phyloP scores from a whole-genome alignment of 2,113 vertebrate genomes.

The Erinaceus europaeus region DNA sequence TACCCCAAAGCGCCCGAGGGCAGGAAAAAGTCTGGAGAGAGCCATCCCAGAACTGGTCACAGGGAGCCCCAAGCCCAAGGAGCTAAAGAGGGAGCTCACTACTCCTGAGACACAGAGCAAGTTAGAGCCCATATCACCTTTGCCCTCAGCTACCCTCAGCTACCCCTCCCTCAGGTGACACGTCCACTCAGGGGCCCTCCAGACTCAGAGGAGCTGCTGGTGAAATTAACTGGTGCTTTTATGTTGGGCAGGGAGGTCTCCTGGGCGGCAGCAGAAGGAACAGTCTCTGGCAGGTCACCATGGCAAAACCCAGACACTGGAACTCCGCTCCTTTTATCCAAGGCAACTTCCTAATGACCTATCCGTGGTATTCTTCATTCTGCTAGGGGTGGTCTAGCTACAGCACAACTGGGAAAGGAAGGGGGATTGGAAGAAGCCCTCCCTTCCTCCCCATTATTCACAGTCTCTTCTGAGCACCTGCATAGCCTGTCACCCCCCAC shows the following conservation, averaged over 20 bases:
- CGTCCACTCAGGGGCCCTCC: neutral
- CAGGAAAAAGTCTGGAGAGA: conserved; percentile 6
- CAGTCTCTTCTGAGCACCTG: too few relatives aligned
- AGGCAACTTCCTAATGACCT: too few relatives aligned
- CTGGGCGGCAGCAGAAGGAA: neutral
- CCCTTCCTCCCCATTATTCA: too few relatives aligned
- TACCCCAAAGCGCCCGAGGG: neutral
- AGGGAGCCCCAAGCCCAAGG: neutral
- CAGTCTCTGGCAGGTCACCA: neutral
- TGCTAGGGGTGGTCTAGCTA: neutral
- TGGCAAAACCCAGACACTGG: neutral
- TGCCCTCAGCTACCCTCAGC: too few relatives aligned
- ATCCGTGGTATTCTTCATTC: neutral
- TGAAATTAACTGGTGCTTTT: neutral
- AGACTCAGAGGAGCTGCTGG: neutral
- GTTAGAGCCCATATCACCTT: too few relatives aligned
- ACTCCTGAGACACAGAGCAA: too few relatives aligned
- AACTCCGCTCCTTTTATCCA: neutral
- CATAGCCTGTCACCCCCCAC: too few relatives aligned
- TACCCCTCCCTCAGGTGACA: too few relatives aligned
- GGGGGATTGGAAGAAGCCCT: neutral
- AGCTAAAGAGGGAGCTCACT: neutral
- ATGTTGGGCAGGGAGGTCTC: neutral
- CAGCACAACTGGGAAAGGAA: neutral
- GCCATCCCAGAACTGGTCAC: conserved; percentile 5